Conservation (phyloP, 2,797 vertebrate species). For the Rousettus madagascariensis region DNA sequence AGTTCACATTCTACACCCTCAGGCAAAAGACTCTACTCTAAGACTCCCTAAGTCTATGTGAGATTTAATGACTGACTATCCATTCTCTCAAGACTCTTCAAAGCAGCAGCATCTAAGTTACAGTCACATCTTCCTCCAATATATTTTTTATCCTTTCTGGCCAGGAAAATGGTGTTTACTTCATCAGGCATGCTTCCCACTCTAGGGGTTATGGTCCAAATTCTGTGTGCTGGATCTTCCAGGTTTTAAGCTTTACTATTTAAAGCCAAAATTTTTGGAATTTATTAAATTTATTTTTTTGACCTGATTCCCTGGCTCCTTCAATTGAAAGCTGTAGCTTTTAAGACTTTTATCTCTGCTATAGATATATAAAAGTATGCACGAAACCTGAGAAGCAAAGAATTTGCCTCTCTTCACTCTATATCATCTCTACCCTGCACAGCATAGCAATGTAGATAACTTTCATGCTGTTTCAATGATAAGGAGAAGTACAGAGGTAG, state of each 20-base stretch:
- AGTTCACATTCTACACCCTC: neutral
- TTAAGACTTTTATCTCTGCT: constrained; percentile 44
- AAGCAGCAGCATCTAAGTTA: neutral
- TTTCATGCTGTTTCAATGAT: neutral
- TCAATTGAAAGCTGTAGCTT: neutral
- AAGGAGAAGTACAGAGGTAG: neutral
- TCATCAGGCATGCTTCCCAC: neutral
- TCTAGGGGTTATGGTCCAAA: neutral
- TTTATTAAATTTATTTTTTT: constrained; percentile 17
- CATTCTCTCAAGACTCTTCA: neutral
- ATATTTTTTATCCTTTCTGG: neutral
- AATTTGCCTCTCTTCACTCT: constrained; percentile 13
- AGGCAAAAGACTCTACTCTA: neutral
- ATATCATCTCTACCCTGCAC: neutral
- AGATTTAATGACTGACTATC: neutral
- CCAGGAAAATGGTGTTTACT: neutral
- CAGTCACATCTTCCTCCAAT: neutral
- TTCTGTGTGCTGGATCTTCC: neutral
- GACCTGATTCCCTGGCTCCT: neutral
- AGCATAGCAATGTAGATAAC: neutral
- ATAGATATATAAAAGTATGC: constrained; percentile 10
- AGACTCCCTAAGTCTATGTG: neutral
- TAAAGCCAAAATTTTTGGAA: constrained; percentile 45
- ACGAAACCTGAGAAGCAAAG: constrained; percentile 17
- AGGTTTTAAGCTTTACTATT: neutral